A percentile compares a stretch with the other conserved stretches of the same genome.
These are phyloP conservation scores for Luehdorfia chinensis DNA, from an alignment of 1,140 invertebrate genomes.

Conservation along the genomic window DNA sequence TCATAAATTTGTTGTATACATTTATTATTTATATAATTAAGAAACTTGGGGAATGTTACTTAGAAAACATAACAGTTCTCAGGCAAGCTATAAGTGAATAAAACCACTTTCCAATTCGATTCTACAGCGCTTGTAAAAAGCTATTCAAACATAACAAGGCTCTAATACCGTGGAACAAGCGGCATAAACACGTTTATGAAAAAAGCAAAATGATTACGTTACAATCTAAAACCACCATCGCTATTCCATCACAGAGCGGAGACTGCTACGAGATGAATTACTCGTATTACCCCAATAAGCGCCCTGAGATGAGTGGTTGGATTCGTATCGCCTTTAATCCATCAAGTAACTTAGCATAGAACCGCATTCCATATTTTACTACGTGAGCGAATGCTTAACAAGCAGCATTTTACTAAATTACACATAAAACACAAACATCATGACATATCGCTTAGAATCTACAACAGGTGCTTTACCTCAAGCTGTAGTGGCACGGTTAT, in stretches of 20 bases:
- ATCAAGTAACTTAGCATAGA: slow-evolving; percentile 39
- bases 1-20: slow-evolving; percentile 11
- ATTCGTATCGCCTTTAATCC: slow-evolving; percentile 62
- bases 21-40: too few species aligned
- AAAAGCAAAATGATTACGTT: slow-evolving; percentile 64
- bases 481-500: slow-evolving; percentile 18
- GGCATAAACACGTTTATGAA: slow-evolving; percentile 55
- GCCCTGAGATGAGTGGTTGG: slow-evolving; percentile 50
- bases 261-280: slow-evolving; percentile 59
- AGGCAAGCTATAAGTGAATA: slow-evolving; percentile 36
- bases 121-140: too few species aligned
- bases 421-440: slow-evolving; percentile 32
- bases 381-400: slow-evolving; percentile 33
- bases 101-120: slow-evolving; percentile 43
- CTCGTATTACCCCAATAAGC: slow-evolving; percentile 64
- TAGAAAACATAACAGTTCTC: too few species aligned
- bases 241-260: slow-evolving; percentile 58
- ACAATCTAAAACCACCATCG: slow-evolving; percentile 64
- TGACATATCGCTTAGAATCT: slow-evolving; percentile 27
- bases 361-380: slow-evolving; percentile 40
- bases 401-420: slow-evolving; percentile 30
- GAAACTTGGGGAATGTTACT: too few species aligned
- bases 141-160: slow-evolving; percentile 63
- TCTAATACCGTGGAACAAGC: slow-evolving; percentile 54
- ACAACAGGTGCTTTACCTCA: slow-evolving; percentile 40